phyloP scores from a whole-genome alignment of 2,113 vertebrate species.

The Zosterops lateralis region DNA sequence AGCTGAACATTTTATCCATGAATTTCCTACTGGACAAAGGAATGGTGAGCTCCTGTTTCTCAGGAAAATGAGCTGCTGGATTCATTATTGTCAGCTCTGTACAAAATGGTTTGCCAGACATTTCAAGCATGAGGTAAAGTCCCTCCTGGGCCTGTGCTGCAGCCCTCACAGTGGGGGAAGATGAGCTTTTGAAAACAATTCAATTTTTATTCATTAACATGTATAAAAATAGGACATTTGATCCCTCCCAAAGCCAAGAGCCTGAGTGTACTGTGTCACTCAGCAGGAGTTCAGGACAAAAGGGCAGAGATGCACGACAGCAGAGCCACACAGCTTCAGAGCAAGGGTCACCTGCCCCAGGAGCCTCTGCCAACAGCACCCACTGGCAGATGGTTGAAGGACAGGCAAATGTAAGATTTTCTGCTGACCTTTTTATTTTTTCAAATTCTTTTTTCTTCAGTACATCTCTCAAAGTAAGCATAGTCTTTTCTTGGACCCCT shows the following conservation, averaged over 20 bases:
- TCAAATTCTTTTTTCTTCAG: not conserved
- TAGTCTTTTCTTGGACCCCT: not conserved
- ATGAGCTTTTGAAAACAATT: slow-evolving; percentile 1
- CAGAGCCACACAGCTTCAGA: not conserved
- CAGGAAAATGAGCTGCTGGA: slow-evolving; percentile 21
- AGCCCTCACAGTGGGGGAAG: slow-evolving; percentile 1
- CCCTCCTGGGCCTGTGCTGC: not conserved
- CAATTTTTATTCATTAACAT: not conserved
- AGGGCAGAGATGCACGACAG: not conserved
- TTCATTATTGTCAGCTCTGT: slow-evolving; percentile 11
- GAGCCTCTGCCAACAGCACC: not conserved
- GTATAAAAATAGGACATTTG: slow-evolving; percentile 3
- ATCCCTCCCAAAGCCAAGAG: not conserved
- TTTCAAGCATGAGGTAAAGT: slow-evolving; percentile 18
- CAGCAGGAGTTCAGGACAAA: not conserved
- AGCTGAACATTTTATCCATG: not conserved
- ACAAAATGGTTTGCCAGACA: slow-evolving; percentile 36
- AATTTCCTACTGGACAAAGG: slow-evolving; percentile 10
- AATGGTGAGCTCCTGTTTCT: slow-evolving; percentile 23
- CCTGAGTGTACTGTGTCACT: not conserved
- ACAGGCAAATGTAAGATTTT: not conserved
- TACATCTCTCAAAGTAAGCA: not conserved
- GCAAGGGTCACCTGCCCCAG: not conserved
- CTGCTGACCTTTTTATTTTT: not conserved
- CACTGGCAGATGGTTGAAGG: not conserved